Evolutionary conservation across 1,140 invertebrate genomes (phyloP).

Genomic region (Piezodorus guildinii): DNA sequence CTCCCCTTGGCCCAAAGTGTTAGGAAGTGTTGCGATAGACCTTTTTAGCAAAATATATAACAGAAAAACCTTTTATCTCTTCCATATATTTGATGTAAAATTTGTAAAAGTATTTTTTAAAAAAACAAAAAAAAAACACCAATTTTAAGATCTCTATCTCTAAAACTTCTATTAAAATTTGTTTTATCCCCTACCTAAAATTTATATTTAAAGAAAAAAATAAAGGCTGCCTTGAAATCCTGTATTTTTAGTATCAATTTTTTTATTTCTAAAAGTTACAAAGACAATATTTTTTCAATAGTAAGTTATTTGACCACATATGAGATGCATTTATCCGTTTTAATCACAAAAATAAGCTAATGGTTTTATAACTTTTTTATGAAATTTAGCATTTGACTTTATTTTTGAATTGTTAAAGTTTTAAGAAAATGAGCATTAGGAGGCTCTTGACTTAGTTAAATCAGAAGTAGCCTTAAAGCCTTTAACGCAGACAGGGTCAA

Average conservation of each 20-base stretch:
- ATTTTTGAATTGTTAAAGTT: conserved; percentile 19
- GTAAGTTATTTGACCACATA: conserved; percentile 13
- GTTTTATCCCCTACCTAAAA: conserved; percentile 16
- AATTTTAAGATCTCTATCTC: conserved; percentile 8
- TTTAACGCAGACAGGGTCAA: conserved; percentile 24
- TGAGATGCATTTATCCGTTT: conserved; percentile 11
- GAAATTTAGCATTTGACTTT: conserved; percentile 23
- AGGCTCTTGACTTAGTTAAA: conserved; percentile 19
- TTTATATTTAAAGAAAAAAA: conserved; percentile 15
- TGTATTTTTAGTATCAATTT: conserved; percentile 10
- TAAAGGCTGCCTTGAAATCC: conserved; percentile 10
- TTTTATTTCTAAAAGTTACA: not conserved
- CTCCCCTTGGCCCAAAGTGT: conserved; percentile 24
- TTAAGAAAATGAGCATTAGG: conserved; percentile 20
- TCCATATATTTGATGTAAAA: conserved; percentile 7
- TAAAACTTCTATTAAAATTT: conserved; percentile 8
- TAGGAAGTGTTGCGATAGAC: conserved; percentile 19
- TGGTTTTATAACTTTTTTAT: conserved; percentile 17
- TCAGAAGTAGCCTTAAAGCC: conserved; percentile 25
- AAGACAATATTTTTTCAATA: conserved; percentile 16
- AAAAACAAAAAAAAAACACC: conserved; percentile 12
- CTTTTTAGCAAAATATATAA: conserved; percentile 13
- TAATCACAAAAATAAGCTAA: conserved; percentile 10
- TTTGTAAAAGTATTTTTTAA: conserved; percentile 12
- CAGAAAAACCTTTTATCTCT: conserved; percentile 1